Conservation (phyloP, 1,140 invertebrate species). For the Ceratoteleas bidentatus region DNA sequence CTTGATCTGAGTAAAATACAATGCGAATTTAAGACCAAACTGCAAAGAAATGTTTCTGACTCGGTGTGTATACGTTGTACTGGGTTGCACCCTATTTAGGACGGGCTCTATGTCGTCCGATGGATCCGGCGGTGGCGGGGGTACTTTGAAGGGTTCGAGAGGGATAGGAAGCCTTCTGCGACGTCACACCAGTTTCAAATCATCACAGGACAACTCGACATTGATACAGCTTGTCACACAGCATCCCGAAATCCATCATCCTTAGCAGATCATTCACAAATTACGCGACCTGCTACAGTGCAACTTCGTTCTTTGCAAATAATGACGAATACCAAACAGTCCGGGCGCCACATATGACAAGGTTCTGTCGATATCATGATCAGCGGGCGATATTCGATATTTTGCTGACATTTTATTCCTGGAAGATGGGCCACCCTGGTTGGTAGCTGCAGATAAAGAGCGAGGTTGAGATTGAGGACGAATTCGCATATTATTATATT, state of each 20-base stretch:
- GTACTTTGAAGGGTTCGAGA: constrained; percentile 80
- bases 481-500: neutral
- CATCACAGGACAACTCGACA: constrained; percentile 80
- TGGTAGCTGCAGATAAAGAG: no score
- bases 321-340: neutral
- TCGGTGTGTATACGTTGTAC: constrained; percentile 79
- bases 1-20: constrained; percentile 32
- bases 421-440: no score
- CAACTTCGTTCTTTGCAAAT: constrained; percentile 38
- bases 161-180: constrained; percentile 81
- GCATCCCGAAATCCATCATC: constrained; percentile 78
- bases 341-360: neutral
- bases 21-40: neutral
- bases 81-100: constrained; percentile 81
- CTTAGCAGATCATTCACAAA: constrained; percentile 71
- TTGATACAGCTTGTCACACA: constrained; percentile 81
- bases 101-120: constrained; percentile 81
- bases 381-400: neutral
- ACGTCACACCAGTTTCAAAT: constrained; percentile 82
- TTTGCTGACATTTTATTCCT: neutral
- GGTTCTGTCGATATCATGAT: no score
- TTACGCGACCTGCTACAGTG: constrained; percentile 35
- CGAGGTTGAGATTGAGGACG: no score
- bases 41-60: constrained; percentile 61
- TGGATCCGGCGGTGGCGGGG: constrained; percentile 80